Evolutionary conservation across 1,140 invertebrate species (phyloP), one percentile per base, ranked within the genome.

Genomic region (Bradynema listronoti): DNA sequence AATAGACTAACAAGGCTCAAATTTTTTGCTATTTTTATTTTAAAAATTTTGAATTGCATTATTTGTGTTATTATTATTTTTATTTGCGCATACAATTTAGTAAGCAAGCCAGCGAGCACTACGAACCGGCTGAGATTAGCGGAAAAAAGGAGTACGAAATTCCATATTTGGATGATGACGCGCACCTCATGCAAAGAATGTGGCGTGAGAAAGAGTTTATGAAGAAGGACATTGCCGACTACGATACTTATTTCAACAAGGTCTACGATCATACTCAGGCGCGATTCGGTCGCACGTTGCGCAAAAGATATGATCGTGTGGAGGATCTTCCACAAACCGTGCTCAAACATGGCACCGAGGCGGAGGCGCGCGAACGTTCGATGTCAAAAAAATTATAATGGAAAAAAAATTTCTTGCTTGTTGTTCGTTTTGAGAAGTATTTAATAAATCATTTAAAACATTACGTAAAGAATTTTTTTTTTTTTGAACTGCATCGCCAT

Each of bases 171-270:
- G 76, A 78, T 41, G 71, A 75, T 42, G 68, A 76, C 19, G 73
- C 76, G 14, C 69, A 73, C 49, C 47, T 78, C 45, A 77, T 75
- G 58, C 74, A 77, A 53, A 74, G 74, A 46, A 47, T 77, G 33
- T 78, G 73, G 76, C 46, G 56, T 4, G 74, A 77, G 47, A 77
- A 77, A 55, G 54, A 75, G 50, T 45, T 65, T 7, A 16, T 69
- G 64, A 67, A 67, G 22, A 16, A 56, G 25, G 34, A 67, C 29
- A 34, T 67, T 45, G 25, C 11, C 19, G n/a, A 41, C n/a, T 39
- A 52, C n/a, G 68, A 67, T 34, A 53, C 69, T 30, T 67, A 67
- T 41, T 27, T 46, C 25, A 7, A 19, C 4, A 42, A 51, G 19
- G 36, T 55, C 24, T 34, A 34, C 16, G 36, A 46, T 16, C 39